Evolutionary conservation across 2,113 vertebrate genomes (phyloP), one percentile per base, ranked within the genome.

Genomic region (Platichthys flesus): DNA sequence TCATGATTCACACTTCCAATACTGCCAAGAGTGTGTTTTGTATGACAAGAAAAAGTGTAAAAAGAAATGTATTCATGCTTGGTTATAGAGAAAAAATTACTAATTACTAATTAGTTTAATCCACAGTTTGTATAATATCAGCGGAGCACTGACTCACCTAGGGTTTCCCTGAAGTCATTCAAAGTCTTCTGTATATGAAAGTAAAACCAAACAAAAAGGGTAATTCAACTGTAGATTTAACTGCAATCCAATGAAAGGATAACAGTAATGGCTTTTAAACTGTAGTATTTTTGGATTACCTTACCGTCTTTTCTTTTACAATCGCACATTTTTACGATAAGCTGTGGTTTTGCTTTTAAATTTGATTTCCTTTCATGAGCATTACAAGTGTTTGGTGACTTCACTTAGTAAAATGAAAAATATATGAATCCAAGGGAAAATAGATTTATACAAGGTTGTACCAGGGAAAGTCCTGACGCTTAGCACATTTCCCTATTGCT

Each of bases 401-500:
- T 90, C 92, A 92, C 89, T 90, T 93, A 93, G 89, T 93, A 92
- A 91, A 91, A 90, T 72, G 24, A 76, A 73, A 88, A 81, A 79
- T 85, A 76, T 88, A 91, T 64, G 74, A 91, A 62, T 78, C 89
- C 62, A 56, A n/a, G 54, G 24, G 78, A 75, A 85, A 85, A 88
- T 93, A 92, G 87, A 92, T 93, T 92, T 93, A 82, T 90, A 90
- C 86, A 89, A 89, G 87, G 86, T 92, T 88, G 89, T 76, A 85
- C 85, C 87, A 90, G 90, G 92, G 88, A 82, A 71, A 59, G 71
- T 85, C 88, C 90, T 87, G 87, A 91, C 83, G 91, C 90, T 94
- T 93, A 94, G 92, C 90, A 94, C 91, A 93, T 94, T 93, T 94
- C 89, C 90, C 91, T 93, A 88, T 93, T 81, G 80, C 91, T 92